These are phyloP conservation scores for Lasioglossum baleicum DNA, from an alignment of 1,140 invertebrate species.

Conservation along the genomic window DNA sequence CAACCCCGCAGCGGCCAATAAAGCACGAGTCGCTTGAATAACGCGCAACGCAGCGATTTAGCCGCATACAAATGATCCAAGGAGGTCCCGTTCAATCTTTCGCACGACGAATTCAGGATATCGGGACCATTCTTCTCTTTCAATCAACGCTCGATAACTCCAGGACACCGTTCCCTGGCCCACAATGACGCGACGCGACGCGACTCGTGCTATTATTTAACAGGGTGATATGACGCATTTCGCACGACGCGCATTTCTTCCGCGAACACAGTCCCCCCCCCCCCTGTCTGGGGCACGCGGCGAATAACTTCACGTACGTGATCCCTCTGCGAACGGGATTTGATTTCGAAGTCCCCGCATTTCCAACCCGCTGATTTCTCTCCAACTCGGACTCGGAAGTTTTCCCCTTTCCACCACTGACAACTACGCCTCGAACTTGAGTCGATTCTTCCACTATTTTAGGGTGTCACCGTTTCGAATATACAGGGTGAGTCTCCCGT, in stretches of 20 bases:
- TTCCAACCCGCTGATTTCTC: conserved; percentile 9
- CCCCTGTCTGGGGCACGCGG: conserved; percentile 17
- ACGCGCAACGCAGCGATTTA: background rate
- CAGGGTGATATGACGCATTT: conserved; percentile 31
- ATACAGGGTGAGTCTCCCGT: too few species aligned
- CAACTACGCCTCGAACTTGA: background rate
- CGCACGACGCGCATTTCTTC: conserved; percentile 22
- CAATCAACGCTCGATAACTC: conserved; percentile 8
- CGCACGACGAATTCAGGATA: background rate
- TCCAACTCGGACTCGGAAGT: background rate
- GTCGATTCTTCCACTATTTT: background rate
- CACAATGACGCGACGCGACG: background rate
- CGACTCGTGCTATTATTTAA: conserved; percentile 11
- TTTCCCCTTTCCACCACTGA: background rate
- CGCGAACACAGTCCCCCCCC: conserved; percentile 28
- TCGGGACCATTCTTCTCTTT: background rate
- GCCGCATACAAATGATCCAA: background rate
- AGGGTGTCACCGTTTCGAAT: too few species aligned
- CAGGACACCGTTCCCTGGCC: background rate
- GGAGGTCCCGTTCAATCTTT: background rate
- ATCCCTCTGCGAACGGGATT: conserved; percentile 23
- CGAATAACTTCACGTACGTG: conserved; percentile 41
- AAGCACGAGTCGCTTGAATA: too few species aligned
- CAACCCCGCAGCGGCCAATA: too few species aligned
- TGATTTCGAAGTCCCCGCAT: conserved; percentile 8